These are phyloP conservation scores for Calameuta filiformis DNA, from an alignment of 2,888 invertebrate genomes.

Conservation along the genomic window DNA sequence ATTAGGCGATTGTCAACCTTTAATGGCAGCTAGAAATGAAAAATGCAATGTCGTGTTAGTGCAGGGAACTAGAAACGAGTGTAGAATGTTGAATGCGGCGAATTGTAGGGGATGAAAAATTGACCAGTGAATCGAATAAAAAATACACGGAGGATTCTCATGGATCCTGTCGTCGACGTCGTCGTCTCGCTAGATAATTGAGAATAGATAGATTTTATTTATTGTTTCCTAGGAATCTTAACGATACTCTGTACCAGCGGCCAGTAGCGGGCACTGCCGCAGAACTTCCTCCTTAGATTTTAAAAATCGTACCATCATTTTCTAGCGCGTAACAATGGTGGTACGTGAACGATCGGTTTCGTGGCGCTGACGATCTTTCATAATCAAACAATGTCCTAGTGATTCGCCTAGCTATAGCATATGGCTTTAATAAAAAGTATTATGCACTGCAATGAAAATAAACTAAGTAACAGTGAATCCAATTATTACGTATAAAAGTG, in stretches of 20 bases:
- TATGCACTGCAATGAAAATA: not conserved
- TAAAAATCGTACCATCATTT: constrained; percentile 32
- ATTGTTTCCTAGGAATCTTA: constrained; percentile 59
- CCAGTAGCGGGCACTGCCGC: constrained; percentile 61
- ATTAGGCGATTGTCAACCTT: not conserved
- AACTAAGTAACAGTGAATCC: not conserved
- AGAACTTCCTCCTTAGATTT: constrained; percentile 46
- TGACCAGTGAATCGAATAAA: constrained; percentile 48
- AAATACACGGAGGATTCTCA: not conserved
- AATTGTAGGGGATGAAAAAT: constrained; percentile 27
- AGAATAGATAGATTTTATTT: constrained; percentile 65
- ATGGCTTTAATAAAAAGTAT: not conserved
- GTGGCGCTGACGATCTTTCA: not conserved
- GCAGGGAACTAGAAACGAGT: constrained; percentile 20
- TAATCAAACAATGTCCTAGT: constrained; percentile 8
- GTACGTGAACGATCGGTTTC: not conserved
- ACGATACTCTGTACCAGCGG: constrained; percentile 50
- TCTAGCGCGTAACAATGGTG: constrained; percentile 19
- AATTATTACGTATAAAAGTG: not conserved
- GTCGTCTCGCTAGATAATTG: constrained; percentile 35
- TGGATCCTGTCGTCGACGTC: not conserved
- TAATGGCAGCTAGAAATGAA: constrained; percentile 17
- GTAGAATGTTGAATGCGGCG: constrained; percentile 12
- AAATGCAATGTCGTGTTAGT: constrained; percentile 18
- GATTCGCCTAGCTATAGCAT: not conserved